Base-by-base conservation (phyloP, 2,888 invertebrate species). In the Macaria notata region DNA sequence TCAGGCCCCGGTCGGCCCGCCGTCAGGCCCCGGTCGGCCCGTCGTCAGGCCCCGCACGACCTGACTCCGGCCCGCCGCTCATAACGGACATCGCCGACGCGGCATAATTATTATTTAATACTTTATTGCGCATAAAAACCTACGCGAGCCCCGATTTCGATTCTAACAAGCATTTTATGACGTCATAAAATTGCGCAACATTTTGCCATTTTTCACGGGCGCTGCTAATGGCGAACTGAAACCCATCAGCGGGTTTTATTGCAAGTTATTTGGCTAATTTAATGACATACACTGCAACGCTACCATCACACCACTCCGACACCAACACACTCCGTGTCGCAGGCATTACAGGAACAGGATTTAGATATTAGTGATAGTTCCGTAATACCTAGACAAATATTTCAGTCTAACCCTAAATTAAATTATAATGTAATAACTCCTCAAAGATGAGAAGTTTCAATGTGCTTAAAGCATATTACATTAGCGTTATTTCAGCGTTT, bases 131-230 rank as follows among this genome's bases (percentile, higher is more conserved):
- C 69, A 60, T 71, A 66, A 71, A 66, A 66, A 56, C 63, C 58
- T 55, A 59, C 59, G 59, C 59, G 62, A 58, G 49, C 49, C 56
- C 51, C 63, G 67, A 65, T 65, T 70, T 65, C 63, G 66, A 68
- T 69, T 62, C 71, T 66, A 72, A 70, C 70, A 67, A 71, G 69
- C 69, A 63, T 65, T 72, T 76, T 69, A 76, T 65, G 76, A 70
- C 58, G 68, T 64, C 56, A 72, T 76, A 70, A 75, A 76, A 73
- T 58, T 59, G 54, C 59, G 59, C 66, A 61, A 68, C 66, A 69
- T 75, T 72, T 65, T 63, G 68, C 57, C 58, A 67, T 68, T 66
- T 70, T 66, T 68, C 68, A 69, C 60, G 43, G 61, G 52, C 64
- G 48, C 56, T 53, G 67, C 66, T 76, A 76, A 76, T 73, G 72